phyloP scores from a whole-genome alignment of 2,888 invertebrate genomes.

The Xanthia icteritia region DNA sequence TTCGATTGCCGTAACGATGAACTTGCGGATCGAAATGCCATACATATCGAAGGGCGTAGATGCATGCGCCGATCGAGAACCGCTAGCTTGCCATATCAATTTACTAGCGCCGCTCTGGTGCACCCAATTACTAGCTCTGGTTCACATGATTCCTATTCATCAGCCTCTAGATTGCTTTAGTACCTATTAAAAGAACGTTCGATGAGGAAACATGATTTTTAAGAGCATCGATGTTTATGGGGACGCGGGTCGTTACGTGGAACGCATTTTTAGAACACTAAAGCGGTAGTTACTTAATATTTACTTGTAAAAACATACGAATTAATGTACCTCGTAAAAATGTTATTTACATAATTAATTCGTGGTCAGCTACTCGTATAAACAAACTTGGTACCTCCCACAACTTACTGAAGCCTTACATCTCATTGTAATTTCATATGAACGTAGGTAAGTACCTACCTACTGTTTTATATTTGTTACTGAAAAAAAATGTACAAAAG shows the following conservation, averaged over 20 bases:
- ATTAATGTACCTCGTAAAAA: conserved; percentile 3
- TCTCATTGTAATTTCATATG: conserved; percentile 1
- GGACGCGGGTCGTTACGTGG: neutral
- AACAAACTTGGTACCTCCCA: neutral
- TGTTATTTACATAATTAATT: neutral
- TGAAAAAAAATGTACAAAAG: neutral
- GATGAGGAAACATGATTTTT: conserved; percentile 64
- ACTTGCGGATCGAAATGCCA: conserved; percentile 73
- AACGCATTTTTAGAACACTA: neutral
- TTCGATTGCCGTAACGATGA: conserved; percentile 74
- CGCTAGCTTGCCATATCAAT: conserved; percentile 88
- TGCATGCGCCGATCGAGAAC: conserved; percentile 82
- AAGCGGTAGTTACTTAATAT: too few species aligned
- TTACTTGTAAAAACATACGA: neutral
- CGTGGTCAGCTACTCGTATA: neutral
- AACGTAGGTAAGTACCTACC: neutral
- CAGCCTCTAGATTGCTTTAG: conserved; percentile 74
- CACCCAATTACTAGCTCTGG: conserved; percentile 87
- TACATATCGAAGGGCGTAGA: conserved; percentile 80
- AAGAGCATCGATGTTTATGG: conserved; percentile 37
- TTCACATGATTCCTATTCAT: conserved; percentile 87
- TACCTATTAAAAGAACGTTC: conserved; percentile 71
- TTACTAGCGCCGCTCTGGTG: conserved; percentile 86
- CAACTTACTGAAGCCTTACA: neutral
- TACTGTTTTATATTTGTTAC: neutral